phyloP scores from a whole-genome alignment of 2,797 vertebrate genomes.

The Anguilla megastoma region DNA sequence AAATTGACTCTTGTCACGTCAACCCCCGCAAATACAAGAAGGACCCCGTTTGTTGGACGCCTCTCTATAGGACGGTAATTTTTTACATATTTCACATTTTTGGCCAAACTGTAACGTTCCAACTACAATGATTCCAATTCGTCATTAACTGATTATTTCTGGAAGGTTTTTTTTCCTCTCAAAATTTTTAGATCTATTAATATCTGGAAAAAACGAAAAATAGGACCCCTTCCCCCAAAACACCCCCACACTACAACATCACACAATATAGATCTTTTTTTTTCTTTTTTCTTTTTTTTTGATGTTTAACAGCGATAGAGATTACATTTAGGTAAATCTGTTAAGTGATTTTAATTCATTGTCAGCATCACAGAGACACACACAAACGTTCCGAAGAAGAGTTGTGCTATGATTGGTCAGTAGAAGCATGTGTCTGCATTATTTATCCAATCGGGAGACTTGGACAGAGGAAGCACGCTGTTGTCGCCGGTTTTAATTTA shows the following conservation, averaged over 20 bases:
- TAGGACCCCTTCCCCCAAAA: constrained; percentile 67
- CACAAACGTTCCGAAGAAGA: constrained; percentile 50
- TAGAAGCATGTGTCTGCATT: constrained; percentile 57
- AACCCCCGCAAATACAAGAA: constrained; percentile 55
- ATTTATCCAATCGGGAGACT: constrained; percentile 14
- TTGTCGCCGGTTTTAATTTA: not conserved
- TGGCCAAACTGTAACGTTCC: constrained; percentile 47
- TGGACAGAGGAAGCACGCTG: not conserved
- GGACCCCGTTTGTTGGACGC: constrained; percentile 46
- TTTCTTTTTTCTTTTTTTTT: constrained; percentile 48
- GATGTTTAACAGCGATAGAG: constrained; percentile 63
- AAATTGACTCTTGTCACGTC: constrained; percentile 57
- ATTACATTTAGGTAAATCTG: constrained; percentile 48
- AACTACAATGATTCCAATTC: constrained; percentile 2
- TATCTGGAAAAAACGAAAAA: constrained; percentile 61
- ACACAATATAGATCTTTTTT: constrained; percentile 62
- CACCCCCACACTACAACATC: constrained; percentile 71
- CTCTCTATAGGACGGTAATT: constrained; percentile 54
- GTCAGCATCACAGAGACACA: constrained; percentile 67
- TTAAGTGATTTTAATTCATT: constrained; percentile 51
- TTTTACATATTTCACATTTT: constrained; percentile 25
- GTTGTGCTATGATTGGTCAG: constrained; percentile 75
- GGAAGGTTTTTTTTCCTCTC: constrained; percentile 46
- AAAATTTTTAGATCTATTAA: constrained; percentile 55
- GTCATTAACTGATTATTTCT: not conserved